These are phyloP conservation scores for Watsonalla binaria DNA, from an alignment of 2,888 invertebrate genomes.

Conservation along the genomic window DNA sequence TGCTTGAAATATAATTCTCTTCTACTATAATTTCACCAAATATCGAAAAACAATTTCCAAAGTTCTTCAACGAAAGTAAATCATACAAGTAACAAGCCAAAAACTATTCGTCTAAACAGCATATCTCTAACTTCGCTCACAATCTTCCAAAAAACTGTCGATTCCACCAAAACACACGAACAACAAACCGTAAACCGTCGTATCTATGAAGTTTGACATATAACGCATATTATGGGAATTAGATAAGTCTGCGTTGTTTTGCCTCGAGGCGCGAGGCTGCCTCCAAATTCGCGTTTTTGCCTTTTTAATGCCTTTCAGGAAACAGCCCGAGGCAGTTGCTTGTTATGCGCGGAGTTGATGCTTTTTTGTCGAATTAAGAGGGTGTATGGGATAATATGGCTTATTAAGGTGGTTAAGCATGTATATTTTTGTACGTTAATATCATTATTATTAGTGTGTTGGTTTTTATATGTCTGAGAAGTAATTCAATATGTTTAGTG, in stretches of 20 bases:
- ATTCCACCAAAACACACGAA: conserved; percentile 42
- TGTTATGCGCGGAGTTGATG: conserved; percentile 22
- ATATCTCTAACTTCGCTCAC: conserved; percentile 3
- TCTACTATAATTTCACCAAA: too few relatives aligned
- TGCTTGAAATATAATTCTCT: too few relatives aligned
- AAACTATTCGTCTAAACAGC: not conserved
- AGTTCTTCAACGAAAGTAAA: too few relatives aligned
- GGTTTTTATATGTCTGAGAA: too few relatives aligned
- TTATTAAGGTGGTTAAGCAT: conserved; percentile 1
- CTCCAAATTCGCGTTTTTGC: conserved; percentile 17
- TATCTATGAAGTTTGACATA: conserved; percentile 70
- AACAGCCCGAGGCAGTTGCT: conserved; percentile 30
- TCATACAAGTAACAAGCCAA: not conserved
- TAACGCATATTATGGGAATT: conserved; percentile 68
- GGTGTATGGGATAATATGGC: not conserved
- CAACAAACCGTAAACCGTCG: conserved; percentile 42
- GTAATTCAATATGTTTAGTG: too few relatives aligned
- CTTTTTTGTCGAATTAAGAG: conserved; percentile 9
- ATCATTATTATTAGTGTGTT: conserved; percentile 1
- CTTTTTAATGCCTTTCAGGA: conserved; percentile 35
- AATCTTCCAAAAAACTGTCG: conserved; percentile 22
- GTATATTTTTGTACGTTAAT: not conserved
- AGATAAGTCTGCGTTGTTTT: conserved; percentile 57
- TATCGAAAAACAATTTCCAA: too few relatives aligned
- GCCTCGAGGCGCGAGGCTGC: conserved; percentile 23